Evolutionary conservation across 2,888 invertebrate species (phyloP), one percentile per base, ranked within the genome.

Genomic region (Drosophila meridiana): DNA sequence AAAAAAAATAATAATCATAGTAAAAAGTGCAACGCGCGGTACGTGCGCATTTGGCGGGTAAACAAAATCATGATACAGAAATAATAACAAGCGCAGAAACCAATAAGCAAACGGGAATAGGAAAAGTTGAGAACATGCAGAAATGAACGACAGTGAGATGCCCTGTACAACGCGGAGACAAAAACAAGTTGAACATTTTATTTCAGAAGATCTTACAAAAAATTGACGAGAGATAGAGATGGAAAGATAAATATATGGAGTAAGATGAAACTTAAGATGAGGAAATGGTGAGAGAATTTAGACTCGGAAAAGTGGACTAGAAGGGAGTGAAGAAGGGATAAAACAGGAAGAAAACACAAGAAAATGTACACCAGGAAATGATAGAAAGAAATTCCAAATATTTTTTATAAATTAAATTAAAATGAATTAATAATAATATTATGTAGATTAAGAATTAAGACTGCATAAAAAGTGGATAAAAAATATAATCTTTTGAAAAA

Each of bases 21-120:
- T 86, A 86, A 85, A 90, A 88, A 89, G 87, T 78, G 87, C 72
- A 78, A 77, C 69, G 84, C 68, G 62, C 58, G 73, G 69, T 90
- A 86, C 85, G 85, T 85, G 85, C 77, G 85, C 87, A 86, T 90
- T 86, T 89, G 90, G 73, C 82, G 83, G 89, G 89, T 86, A 86
- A 86, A 86, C 87, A 86, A 87, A 89, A 86, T 89, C 90, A 85
- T 87, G 90, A 82, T 79, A 82, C 65, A 70, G 60, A 58, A 70
- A 79, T 72, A 72, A 77, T 67, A 67, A 78, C 58, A 55, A 78
- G 70, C 73, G 64, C 38, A 48, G 57, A 80, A 73, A 83, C 81
- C 68, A 52, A 34, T 52, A 52, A 52, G 20, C 52, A 66, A 80
- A 50, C 48, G 60, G 50, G 50, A 71, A 80, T 64, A 55, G 58